phyloP scores from a whole-genome alignment of 1,140 invertebrate genomes.

The Mactra quadrangularis region DNA sequence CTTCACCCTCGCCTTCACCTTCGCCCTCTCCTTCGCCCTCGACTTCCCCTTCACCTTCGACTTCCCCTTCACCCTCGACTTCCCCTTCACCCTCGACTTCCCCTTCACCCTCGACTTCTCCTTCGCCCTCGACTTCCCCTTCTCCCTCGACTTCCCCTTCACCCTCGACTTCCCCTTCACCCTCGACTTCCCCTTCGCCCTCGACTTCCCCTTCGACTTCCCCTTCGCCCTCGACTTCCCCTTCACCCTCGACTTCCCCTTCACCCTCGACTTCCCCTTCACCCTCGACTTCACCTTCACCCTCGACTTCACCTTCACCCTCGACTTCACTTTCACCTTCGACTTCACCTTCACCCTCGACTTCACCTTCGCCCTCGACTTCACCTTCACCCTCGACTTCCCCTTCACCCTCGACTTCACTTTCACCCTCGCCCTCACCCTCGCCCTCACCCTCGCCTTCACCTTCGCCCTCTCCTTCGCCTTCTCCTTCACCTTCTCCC shows the following conservation, averaged over 20 bases:
- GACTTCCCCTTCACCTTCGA: not conserved
- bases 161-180: not conserved
- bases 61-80: not conserved
- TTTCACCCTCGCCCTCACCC: not conserved
- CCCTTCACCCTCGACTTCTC: not conserved
- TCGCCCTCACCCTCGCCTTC: not conserved
- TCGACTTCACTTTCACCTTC: not conserved
- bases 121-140: not conserved
- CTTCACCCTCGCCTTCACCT: not conserved
- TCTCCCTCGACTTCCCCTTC: not conserved
- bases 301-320: not conserved
- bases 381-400: slow-evolving; percentile 1
- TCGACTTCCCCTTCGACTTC: not conserved
- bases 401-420: too few relatives aligned
- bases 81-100: not conserved
- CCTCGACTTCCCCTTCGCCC: not conserved
- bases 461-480: not conserved
- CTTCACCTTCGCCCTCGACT: not conserved
- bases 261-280: slow-evolving; percentile 30
- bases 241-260: slow-evolving; percentile 7
- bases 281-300: slow-evolving; percentile 5
- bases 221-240: not conserved
- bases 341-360: not conserved
- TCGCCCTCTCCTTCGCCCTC: not conserved
- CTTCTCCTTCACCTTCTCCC: not conserved